phyloP scores from a whole-genome alignment of 23 tunicate genomes.

The Corella eumyota region DNA sequence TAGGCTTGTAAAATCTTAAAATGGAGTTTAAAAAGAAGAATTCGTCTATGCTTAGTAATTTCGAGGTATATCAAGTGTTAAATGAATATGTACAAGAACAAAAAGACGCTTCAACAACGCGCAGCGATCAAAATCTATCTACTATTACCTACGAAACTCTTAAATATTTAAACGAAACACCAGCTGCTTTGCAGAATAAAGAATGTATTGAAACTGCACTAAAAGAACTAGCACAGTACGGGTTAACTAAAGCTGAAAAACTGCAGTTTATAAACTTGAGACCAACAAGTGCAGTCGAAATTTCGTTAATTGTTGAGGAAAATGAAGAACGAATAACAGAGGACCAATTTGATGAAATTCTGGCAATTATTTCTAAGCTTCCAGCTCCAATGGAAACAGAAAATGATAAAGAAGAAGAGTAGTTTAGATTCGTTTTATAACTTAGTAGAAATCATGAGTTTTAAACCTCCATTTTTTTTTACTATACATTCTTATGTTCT shows the following conservation, averaged over 20 bases:
- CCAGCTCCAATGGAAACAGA: constrained; percentile 51
- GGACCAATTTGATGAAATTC: constrained; percentile 66
- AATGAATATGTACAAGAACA: constrained; percentile 41
- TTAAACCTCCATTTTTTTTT: neutral
- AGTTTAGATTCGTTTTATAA: neutral
- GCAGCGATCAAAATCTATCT: constrained; percentile 57
- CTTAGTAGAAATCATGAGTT: neutral
- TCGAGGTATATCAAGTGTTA: constrained; percentile 39
- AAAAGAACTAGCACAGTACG: constrained; percentile 21
- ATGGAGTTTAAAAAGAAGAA: constrained; percentile 39
- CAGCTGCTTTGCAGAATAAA: constrained; percentile 42
- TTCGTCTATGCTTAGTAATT: constrained; percentile 47
- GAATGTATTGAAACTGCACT: constrained; percentile 27
- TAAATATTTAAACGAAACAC: constrained; percentile 55
- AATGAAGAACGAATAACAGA: constrained; percentile 80
- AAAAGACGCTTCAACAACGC: constrained; percentile 27
- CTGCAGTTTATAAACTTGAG: constrained; percentile 71
- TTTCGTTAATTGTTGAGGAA: constrained; percentile 77
- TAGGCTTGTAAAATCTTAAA: no score
- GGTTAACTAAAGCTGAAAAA: constrained; percentile 74
- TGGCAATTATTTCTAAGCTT: constrained; percentile 26
- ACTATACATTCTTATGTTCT: neutral
- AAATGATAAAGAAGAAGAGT: constrained; percentile 20
- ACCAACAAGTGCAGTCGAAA: constrained; percentile 72
- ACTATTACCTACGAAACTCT: constrained; percentile 78